Base-by-base conservation (phyloP, 2,888 invertebrate species). In the Uloborus plumipes region DNA sequence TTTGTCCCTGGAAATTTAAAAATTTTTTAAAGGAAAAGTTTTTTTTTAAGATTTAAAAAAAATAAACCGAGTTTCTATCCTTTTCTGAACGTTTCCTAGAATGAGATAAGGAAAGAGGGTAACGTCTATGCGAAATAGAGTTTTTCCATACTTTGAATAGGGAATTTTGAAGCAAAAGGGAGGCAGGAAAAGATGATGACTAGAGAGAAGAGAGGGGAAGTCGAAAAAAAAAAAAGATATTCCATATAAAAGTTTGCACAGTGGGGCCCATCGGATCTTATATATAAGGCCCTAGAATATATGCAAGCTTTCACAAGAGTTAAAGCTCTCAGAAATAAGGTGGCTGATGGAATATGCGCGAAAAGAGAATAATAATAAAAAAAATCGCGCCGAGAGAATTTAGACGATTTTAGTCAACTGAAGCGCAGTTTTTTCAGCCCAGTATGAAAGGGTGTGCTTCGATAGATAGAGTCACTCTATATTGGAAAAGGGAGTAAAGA, bases 361-460 rank as follows among this genome's bases (percentile, higher is more conserved):
- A 75, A 71, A 73, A 49, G 39, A 20, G 55, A 75, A 76, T 65
- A 70, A 75, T 75, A 75, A 82, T 71, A 76, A 76, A 61, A 72
- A 69, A 58, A 61, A 59, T 22, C 59, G 65, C 51, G 61, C 31
- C 18, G 77, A 49, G n/a, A 62, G 81, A 82, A 71, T 76, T 82
- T 82, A 71, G 81, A 75, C 75, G 81, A 82, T 82, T 82, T 82
- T 82, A 82, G 81, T 82, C 81, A 82, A 82, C 81, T 82, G 75
- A 71, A 65, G 81, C 59, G 31, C 16, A 49, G 50, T 79, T 79
- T 79, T 73, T n/a, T 50, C 16, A 15, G 20, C 16, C 18, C 4
- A 14, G 16, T 66, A 51, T 66, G 66, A 66, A 66, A 66, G 26
- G 66, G 55, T n/a, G 51, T 51, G 66, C 50, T 20, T 20, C 66